Evolutionary conservation across 2,113 vertebrate genomes (phyloP), one percentile per base, ranked within the genome.

Genomic region (Sylvietta virens): DNA sequence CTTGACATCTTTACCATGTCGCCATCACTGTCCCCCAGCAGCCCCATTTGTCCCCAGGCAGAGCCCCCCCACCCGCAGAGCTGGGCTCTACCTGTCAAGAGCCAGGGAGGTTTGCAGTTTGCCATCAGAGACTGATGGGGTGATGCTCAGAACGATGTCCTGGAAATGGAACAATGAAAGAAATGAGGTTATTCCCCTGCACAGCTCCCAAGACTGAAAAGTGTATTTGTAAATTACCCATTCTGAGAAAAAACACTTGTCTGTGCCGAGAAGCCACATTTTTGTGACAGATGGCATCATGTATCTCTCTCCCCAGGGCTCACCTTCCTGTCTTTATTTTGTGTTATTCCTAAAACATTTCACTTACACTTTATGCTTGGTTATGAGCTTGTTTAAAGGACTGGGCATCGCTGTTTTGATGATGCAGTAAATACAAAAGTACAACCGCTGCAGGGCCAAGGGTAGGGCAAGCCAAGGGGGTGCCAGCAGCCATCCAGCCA

Each of bases 71-170:
- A 5, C 18, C 24, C 3, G 0, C 60, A 58, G 11, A 53, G 77
- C 88, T 42, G 4, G 0, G 44, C 11, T 21, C 82, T 97, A 98
- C 98, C 97, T 93, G 82, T 97, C 87, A 9, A 98, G 84, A 23
- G 88, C 78, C 69, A 98, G 45, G 10, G 97, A 81, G 8, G 77
- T 5, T 64, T 10, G 89, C 78, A 98, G 84, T 58, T 72, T 95
- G 78, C 95, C 94, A 0, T 84, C 48, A 0, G 92, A 95, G 33
- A 97, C 51, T 4, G 31, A 64, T 7, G 95, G 77, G n/a, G 30
- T 69, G 76, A 96, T 45, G 30, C 28, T 92, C 73, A 98, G 89
- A 31, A 54, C 23, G 1, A 98, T 22, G 35, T 97, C 93, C 98
- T 98, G 91, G 12, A 82, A 57, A 73, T 54, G 53, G 8, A 93